Evolutionary conservation across 2,113 vertebrate genomes (phyloP).

Genomic region (Microcebus jonahi): DNA sequence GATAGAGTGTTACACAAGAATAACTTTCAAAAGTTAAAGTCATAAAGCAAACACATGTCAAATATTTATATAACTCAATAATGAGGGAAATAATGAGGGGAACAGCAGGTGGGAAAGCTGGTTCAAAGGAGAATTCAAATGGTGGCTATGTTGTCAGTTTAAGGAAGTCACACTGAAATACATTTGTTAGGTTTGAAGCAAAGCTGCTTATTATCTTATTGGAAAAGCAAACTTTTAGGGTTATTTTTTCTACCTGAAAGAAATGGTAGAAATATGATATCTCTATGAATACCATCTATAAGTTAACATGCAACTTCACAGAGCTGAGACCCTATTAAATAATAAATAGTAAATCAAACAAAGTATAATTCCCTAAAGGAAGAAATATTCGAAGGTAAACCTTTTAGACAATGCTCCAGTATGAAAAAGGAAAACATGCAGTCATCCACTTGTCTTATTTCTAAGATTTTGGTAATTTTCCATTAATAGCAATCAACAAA

Average conservation of each 20-base stretch:
- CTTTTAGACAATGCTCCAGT: not conserved
- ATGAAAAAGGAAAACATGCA: not conserved
- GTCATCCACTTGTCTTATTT: not conserved
- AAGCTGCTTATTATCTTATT: not conserved
- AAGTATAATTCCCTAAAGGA: not conserved
- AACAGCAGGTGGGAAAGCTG: not conserved
- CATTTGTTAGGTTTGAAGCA: conserved; percentile 7
- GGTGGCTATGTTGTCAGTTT: not conserved
- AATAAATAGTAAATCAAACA: not conserved
- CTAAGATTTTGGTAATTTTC: conserved; percentile 33
- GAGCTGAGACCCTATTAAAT: not conserved
- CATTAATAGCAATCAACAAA: not conserved
- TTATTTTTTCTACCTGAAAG: conserved; percentile 23
- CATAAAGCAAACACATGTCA: not conserved
- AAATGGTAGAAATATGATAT: not conserved
- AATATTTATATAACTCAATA: conserved; percentile 47
- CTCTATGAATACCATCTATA: not conserved
- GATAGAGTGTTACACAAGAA: not conserved
- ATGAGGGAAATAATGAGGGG: conserved; percentile 48
- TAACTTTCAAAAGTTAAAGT: conserved; percentile 58
- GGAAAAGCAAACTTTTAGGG: conserved; percentile 4
- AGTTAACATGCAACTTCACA: conserved; percentile 10
- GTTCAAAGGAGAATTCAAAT: conserved; percentile 48
- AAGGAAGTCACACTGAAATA: not conserved
- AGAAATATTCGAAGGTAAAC: not conserved